Conservation (phyloP, 2,113 vertebrate species). For the Rhizomys pruinosus region DNA sequence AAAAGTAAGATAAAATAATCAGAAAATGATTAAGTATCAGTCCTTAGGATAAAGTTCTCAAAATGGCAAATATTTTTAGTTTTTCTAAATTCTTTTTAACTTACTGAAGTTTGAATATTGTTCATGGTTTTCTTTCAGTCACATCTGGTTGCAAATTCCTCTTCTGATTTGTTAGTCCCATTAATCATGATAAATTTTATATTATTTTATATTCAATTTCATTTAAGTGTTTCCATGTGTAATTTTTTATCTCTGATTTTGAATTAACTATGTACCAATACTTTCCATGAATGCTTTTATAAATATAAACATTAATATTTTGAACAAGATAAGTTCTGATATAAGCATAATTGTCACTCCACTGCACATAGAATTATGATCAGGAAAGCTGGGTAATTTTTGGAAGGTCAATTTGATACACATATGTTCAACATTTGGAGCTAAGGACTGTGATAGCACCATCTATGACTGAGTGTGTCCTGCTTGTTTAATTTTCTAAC, state of each 20-base stretch:
- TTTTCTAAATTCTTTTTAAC: too few species aligned
- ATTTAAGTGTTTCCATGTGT: slow-evolving; percentile 6
- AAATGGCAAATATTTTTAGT: too few species aligned
- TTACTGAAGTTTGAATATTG: neutral
- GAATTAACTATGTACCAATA: neutral
- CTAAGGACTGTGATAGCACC: neutral
- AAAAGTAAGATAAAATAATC: too few species aligned
- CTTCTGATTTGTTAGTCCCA: neutral
- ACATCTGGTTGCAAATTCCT: neutral
- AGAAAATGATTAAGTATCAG: neutral
- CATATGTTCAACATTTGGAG: neutral
- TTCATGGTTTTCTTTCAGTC: slow-evolving; percentile 29
- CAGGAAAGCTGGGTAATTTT: neutral
- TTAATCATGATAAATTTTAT: neutral
- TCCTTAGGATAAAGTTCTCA: neutral
- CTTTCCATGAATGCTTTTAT: neutral
- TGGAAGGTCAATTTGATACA: neutral
- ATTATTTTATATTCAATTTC: neutral
- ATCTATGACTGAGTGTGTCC: too few species aligned
- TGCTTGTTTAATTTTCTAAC: too few species aligned
- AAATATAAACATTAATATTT: neutral
- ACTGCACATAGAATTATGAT: neutral
- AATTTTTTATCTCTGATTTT: neutral
- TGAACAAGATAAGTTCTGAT: neutral
- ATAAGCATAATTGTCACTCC: neutral